Evolutionary conservation across 2,113 vertebrate genomes (phyloP).

Genomic region (Chaetura pelagica): DNA sequence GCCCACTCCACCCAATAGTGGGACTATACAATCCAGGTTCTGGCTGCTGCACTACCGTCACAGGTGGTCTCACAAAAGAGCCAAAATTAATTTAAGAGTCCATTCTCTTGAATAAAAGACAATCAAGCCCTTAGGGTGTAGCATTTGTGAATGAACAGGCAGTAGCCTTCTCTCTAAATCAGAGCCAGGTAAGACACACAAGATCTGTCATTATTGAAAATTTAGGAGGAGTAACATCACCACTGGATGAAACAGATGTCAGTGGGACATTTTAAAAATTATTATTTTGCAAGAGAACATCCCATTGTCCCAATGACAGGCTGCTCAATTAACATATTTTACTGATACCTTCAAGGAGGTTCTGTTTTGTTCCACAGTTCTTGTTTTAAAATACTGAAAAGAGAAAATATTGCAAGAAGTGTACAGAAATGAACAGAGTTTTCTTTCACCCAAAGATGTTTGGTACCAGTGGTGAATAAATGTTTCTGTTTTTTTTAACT

Average conservation of each 20-base stretch:
- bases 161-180: background rate
- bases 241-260: background rate
- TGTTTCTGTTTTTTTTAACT: background rate
- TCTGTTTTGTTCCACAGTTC: background rate
- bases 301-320: background rate
- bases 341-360: background rate
- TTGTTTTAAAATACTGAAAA: background rate
- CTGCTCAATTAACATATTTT: background rate
- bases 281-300: background rate
- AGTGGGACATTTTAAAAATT: background rate
- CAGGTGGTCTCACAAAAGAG: background rate
- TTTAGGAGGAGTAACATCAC: background rate
- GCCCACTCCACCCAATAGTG: background rate
- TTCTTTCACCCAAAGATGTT: background rate
- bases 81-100: background rate
- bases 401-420: background rate
- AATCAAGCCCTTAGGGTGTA: background rate
- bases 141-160: background rate
- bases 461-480: background rate
- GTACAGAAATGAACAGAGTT: background rate
- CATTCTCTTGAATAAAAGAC: background rate
- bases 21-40: background rate
- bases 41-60: background rate
- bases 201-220: background rate
- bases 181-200: background rate